These are phyloP conservation scores for Schlechtendalia chinensis DNA, from an alignment of 1,140 invertebrate species.

Conservation along the genomic window DNA sequence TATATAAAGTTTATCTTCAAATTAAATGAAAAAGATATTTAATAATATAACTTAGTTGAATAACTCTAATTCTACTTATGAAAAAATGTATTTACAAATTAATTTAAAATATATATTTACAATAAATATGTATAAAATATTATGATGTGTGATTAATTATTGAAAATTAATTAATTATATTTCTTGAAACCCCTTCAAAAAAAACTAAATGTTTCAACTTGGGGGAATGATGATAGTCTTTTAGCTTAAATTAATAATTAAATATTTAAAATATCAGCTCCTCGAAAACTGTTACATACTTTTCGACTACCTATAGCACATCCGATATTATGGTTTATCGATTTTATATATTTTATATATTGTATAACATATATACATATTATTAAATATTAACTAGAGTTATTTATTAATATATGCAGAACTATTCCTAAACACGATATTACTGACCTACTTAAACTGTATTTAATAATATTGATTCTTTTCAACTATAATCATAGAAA, in stretches of 20 bases:
- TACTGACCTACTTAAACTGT: background rate
- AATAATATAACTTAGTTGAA: too few species aligned
- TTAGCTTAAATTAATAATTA: background rate
- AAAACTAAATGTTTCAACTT: background rate
- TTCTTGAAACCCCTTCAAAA: background rate
- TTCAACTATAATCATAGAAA: constrained; percentile 7
- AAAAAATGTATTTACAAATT: background rate
- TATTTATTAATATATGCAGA: background rate
- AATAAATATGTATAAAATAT: background rate
- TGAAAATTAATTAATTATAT: background rate
- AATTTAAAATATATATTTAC: background rate
- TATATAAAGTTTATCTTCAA: too few species aligned
- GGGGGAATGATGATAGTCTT: too few species aligned
- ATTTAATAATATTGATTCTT: constrained; percentile 19
- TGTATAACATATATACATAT: too few species aligned
- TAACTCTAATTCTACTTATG: background rate
- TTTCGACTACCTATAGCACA: background rate
- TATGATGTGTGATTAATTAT: background rate
- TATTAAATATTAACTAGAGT: background rate
- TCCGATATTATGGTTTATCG: background rate
- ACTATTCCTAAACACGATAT: background rate
- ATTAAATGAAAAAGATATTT: too few species aligned
- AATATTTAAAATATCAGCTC: background rate
- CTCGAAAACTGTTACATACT: background rate
- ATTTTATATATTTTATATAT: too few species aligned